Base-by-base conservation (phyloP, 30 jellyfish, hydroid and myxozoan genomes). In the Aurelia coerulea region DNA sequence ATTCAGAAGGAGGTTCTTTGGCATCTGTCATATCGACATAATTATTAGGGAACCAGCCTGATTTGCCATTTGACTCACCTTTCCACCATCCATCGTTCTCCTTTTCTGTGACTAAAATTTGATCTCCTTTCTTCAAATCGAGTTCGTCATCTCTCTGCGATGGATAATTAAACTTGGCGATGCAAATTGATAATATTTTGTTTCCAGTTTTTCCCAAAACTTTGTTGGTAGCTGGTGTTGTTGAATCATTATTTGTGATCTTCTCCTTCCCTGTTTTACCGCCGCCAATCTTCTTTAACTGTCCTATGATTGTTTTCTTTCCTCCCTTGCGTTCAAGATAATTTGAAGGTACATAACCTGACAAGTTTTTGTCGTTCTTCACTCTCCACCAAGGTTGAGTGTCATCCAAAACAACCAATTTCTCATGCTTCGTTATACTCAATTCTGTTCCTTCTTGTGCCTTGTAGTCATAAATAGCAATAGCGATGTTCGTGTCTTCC, bases 61-160 rank as follows among this genome's bases (percentile, higher is more conserved):
- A 50, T 70, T 89, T 89, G 74, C 98, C 97, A 65, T 88, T 88
- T 7, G 84, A 68, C 69, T 94, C 98, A 1, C 98, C 98, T 41
- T 89, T 79, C 92, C 98, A 94, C 98, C 98, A 94, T 31, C 98
- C 98, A 74, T 94, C 98, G 49, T 89, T 90, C 77, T 94, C 98
- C 81, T 88, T 83, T 65, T 94, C 98, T 67, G 82, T 62, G 35
- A 94, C 97, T 71, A 89, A 72, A 65, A 94, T 84, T 64, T 88
- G 94, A 80, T 94, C 98, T 10, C 98, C 98, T 59, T 85, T 80
- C 35, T 75, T 84, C 65, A 94, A 32, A 46, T 84, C 92, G 53
- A 94, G 87, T 79, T 94, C 98, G 62, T 94, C 98, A 51, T 94
- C 98, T 39, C 98, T 73, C 34, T 78, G 80, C 29, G 98, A 86